Base-by-base conservation (phyloP, 2,113 vertebrate species). In the Thomomys bottae region DNA sequence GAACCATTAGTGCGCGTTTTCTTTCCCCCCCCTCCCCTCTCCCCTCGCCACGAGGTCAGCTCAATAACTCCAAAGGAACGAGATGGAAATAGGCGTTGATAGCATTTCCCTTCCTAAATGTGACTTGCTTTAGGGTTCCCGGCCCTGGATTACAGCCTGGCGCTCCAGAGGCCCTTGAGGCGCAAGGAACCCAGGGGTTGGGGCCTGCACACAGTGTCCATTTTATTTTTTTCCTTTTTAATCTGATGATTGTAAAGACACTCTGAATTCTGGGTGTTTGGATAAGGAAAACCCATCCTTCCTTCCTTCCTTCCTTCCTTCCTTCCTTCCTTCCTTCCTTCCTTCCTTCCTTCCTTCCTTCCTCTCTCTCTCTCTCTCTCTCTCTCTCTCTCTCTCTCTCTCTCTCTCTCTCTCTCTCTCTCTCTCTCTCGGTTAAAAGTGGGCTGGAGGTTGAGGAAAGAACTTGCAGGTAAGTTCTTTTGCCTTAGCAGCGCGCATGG, bases 1-100 rank as follows among this genome's bases (percentile, higher is more conserved):
- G 88, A 97, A 95, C 95, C 94, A 88, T 95, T 96, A 88, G 95
- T 96, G 97, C 92, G 97, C 97, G 95, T 98, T 91, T 97, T 97
- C 90, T 98, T 97, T 92, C 92, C 97, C 94, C 63, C 49, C 9
- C 32, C 20, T 49, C 94, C 85, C 84, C 49, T 7, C n/a, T 23
- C 59, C 94, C 88, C 84, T 88, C 61, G 88, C 75, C 34, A 24
- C 17, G 28, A 59, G 70, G 80, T 88, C 83, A 90, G 67, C 68
- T 82, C 81, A 36, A 71, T 84, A 24, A 64, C 71, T 73, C 70
- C 32, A 72, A 36, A 80, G 87, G 87, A 63, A 86, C 32, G 66
- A 83, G 57, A 82, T 79, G 89, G 76, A 93, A 70, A 32, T n/a
- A 78, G 72, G 42, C 34, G 4, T 64, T 45, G 21, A 3, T 49